Evolutionary conservation across 2,797 vertebrate genomes (phyloP), one percentile per base, ranked within the genome.

Genomic region (Lithobates sylvaticus): DNA sequence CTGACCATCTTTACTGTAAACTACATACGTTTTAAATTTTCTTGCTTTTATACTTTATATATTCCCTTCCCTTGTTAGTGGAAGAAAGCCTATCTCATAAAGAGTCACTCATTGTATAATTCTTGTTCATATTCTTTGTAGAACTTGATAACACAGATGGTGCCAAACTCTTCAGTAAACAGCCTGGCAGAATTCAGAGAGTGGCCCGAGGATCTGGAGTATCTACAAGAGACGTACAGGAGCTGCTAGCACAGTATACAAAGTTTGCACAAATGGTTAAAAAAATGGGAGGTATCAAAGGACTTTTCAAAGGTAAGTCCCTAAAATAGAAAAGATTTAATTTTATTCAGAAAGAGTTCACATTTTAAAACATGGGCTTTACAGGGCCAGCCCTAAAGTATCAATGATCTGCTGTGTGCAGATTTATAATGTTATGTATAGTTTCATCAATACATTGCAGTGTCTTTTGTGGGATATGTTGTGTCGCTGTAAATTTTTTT

Each of bases 201-300:
- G 98, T 99, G 86, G 98, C 98, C 21, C 94, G 98, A 84, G 98
- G 98, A 13, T 97, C 98, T 0, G 98, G 98, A 27, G 98, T 99
- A 34, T 97, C 97, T 88, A 97, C 97, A 32, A 94, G 97, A 90
- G 98, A 99, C 58, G 98, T 99, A 74, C 98, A 99, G 90, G 98
- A 99, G 91, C 96, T 99, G 86, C 94, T 99, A 78, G 98, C 98
- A 0, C 98, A 99, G 88, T 99, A 99, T 92, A 99, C 98, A 65
- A 99, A 99, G 93, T 99, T 99, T 88, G 98, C 98, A 85, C 98
- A 99, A 93, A 99, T 99, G 98, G 98, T 99, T 39, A 99, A 99
- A 93, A 99, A 99, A 94, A 99, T 99, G 98, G 98, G 98, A 26
- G 98, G 98, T 83, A 99, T 99, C 92, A 99, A 99, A 91, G 98